phyloP scores from a whole-genome alignment of 2,888 invertebrate species.

The Drosophila glabriapex region DNA sequence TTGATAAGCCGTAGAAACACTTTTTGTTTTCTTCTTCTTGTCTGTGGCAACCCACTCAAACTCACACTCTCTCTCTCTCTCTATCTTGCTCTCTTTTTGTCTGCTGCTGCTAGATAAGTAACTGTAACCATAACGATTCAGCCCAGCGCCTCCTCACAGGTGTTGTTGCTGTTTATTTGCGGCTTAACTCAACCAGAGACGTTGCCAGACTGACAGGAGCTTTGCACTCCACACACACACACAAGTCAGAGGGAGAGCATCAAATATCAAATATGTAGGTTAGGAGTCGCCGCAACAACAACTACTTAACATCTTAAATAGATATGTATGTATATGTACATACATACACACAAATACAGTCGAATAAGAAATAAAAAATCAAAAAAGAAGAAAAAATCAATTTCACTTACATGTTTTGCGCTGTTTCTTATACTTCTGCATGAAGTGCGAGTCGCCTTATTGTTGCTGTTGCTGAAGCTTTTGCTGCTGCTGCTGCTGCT shows the following conservation, averaged over 20 bases:
- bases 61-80: background rate
- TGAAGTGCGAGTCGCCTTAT: conserved; percentile 57
- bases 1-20: conserved; percentile 56
- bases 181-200: conserved; percentile 44
- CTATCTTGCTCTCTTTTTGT: background rate
- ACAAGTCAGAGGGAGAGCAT: conserved; percentile 11
- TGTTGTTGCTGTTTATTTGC: conserved; percentile 28
- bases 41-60: conserved; percentile 9
- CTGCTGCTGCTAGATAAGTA: conserved; percentile 37
- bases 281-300: conserved; percentile 45
- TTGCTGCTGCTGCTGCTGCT: conserved; percentile 1
- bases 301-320: conserved; percentile 15
- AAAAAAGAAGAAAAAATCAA: conserved; percentile 71
- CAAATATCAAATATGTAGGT: conserved; percentile 53
- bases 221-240: conserved; percentile 14
- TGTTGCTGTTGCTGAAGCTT: conserved; percentile 31
- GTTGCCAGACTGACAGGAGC: conserved; percentile 47
- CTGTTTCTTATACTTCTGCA: conserved; percentile 73
- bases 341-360: conserved; percentile 7
- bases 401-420: conserved; percentile 74
- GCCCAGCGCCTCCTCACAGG: conserved; percentile 28
- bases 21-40: conserved; percentile 2
- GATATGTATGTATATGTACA: background rate
- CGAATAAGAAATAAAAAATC: conserved; percentile 51
- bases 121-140: conserved; percentile 50